Evolutionary conservation across 2,888 invertebrate species (phyloP).

Genomic region (Erebia palarica): DNA sequence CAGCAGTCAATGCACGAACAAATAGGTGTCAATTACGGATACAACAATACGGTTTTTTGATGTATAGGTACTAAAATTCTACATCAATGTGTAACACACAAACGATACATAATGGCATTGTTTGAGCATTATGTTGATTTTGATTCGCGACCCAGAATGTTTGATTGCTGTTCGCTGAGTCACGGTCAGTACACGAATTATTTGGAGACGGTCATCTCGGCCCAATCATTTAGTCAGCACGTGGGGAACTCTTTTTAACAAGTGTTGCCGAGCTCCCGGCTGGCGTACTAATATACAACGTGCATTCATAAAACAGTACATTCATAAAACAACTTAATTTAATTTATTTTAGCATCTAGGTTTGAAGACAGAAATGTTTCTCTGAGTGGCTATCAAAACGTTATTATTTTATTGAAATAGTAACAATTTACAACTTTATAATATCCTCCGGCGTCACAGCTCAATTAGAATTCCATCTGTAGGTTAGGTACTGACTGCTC

Average conservation of each 20-base stretch:
- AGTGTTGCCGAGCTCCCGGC: conserved; percentile 23
- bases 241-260: conserved; percentile 33
- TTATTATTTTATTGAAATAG: no score
- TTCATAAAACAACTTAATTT: no score
- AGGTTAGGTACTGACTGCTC: no score
- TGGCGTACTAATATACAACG: background rate
- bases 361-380: background rate
- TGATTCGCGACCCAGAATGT: conserved; percentile 32
- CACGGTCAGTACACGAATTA: conserved; percentile 37
- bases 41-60: background rate
- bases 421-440: no score
- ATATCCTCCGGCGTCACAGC: no score
- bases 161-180: conserved; percentile 42
- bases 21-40: conserved; percentile 3
- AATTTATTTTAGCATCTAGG: background rate
- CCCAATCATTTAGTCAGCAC: conserved; percentile 38
- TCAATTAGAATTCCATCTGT: no score
- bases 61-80: no score
- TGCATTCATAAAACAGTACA: background rate
- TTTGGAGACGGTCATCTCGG: conserved; percentile 29
- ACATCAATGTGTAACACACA: background rate
- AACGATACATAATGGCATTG: conserved; percentile 38
- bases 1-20: background rate
- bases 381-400: no score
- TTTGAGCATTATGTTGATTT: conserved; percentile 35